Evolutionary conservation across 2,888 invertebrate genomes (phyloP).

Genomic region (Tinea trinotella): DNA sequence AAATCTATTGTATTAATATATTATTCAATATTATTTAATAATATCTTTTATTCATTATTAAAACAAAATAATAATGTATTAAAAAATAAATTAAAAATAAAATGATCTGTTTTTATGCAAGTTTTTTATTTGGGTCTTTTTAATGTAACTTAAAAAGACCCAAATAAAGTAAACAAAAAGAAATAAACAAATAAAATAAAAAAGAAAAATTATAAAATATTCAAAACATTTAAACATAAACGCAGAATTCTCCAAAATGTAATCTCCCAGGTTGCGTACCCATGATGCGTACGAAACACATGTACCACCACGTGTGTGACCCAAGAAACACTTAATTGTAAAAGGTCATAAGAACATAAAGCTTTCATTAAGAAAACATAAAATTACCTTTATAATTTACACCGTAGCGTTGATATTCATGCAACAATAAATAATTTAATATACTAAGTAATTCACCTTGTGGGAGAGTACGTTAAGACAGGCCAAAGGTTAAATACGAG

Average conservation of each 20-base stretch:
- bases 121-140: too few relatives aligned
- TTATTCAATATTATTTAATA: too few relatives aligned
- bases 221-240: neutral
- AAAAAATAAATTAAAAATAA: too few relatives aligned
- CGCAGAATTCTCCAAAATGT: slow-evolving; percentile 31
- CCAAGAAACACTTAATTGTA: slow-evolving; percentile 20
- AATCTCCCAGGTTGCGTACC: slow-evolving; percentile 52
- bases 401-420: neutral
- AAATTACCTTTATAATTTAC: neutral
- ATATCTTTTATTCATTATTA: too few relatives aligned
- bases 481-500: slow-evolving; percentile 60
- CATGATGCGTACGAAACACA: slow-evolving; percentile 49
- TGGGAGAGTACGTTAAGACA: slow-evolving; percentile 60
- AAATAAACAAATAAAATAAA: too few relatives aligned
- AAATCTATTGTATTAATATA: too few relatives aligned
- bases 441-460: slow-evolving; percentile 42
- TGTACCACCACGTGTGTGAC: slow-evolving; percentile 65
- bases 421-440: neutral
- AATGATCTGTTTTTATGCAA: too few relatives aligned
- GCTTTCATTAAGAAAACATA: neutral
- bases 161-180: too few relatives aligned
- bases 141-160: too few relatives aligned
- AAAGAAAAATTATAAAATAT: neutral
- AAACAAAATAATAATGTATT: too few relatives aligned
- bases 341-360: slow-evolving; percentile 25